Evolutionary conservation across 2,888 invertebrate genomes (phyloP).

Genomic region (Eilema griseolum): DNA sequence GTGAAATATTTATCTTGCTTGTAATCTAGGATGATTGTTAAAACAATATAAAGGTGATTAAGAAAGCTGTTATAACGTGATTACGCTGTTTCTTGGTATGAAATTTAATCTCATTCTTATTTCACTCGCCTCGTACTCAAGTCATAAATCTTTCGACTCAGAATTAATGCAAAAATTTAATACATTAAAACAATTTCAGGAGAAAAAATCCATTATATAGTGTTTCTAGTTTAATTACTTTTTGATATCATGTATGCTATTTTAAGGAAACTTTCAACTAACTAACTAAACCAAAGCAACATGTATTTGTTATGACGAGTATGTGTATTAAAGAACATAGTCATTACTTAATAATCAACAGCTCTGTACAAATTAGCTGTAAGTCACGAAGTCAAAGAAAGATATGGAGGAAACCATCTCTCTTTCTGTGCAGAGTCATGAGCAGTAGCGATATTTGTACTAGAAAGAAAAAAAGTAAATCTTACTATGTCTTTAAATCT

Average conservation of each 20-base stretch:
- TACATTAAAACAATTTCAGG: no score
- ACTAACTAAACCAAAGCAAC: no score
- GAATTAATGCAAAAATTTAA: no score
- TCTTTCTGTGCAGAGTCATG: no score
- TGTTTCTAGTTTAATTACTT: no score
- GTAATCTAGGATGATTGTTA: conserved; percentile 31
- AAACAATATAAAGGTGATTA: conserved; percentile 36
- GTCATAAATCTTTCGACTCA: background rate
- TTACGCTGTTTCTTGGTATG: conserved; percentile 20
- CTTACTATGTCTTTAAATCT: background rate
- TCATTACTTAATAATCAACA: no score
- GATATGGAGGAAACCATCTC: background rate
- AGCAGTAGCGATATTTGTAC: no score
- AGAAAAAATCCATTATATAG: no score
- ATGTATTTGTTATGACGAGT: no score
- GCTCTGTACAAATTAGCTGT: background rate
- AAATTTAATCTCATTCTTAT: conserved; percentile 23
- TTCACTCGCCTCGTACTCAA: conserved; percentile 2
- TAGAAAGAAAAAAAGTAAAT: background rate
- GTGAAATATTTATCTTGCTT: conserved; percentile 37
- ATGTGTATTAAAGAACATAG: no score
- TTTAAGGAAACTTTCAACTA: no score
- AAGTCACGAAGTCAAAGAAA: background rate
- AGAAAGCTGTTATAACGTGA: conserved; percentile 24
- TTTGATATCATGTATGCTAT: no score